Percentiles rank a stretch among this genome's conserved stretches.
phyloP scores from a whole-genome alignment of 2,888 invertebrate species.

The Ashinkailepas kermadecensis region DNA sequence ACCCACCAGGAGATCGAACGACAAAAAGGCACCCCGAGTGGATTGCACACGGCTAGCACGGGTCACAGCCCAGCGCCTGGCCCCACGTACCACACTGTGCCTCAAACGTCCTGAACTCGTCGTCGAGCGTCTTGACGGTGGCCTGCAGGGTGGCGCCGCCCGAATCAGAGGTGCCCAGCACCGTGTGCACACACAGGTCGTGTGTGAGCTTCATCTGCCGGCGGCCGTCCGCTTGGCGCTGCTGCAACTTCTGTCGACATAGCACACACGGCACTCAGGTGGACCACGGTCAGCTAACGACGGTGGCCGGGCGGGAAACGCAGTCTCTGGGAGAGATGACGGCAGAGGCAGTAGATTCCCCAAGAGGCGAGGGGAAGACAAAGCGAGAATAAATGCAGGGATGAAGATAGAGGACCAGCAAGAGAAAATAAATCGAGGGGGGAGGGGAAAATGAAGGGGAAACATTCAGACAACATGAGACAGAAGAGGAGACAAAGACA shows the following conservation, averaged over 20 bases:
- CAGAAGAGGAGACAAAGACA: too few species aligned
- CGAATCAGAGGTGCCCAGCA: constrained; percentile 64
- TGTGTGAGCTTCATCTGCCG: constrained; percentile 59
- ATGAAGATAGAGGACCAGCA: too few species aligned
- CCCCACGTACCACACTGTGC: constrained; percentile 43
- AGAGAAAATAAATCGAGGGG: too few species aligned
- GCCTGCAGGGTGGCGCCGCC: constrained; percentile 64
- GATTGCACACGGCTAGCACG: neutral
- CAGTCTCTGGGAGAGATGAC: too few species aligned
- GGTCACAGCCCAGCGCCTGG: neutral
- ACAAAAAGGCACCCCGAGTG: neutral
- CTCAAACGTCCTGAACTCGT: constrained; percentile 58
- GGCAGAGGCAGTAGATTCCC: too few species aligned
- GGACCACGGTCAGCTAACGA: neutral
- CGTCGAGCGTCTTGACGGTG: constrained; percentile 62
- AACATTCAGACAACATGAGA: too few species aligned
- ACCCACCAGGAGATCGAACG: too few species aligned
- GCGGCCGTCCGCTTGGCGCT: constrained; percentile 45
- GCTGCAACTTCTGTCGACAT: constrained; percentile 49
- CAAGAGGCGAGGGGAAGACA: too few species aligned
- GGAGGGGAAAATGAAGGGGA: too few species aligned
- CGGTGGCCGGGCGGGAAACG: neutral
- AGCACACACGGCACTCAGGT: constrained; percentile 16
- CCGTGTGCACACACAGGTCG: constrained; percentile 48
- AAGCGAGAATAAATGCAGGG: too few species aligned